These are phyloP conservation scores for Elephantulus edwardii DNA, from an alignment of 2,113 vertebrate genomes.

Conservation along the genomic window DNA sequence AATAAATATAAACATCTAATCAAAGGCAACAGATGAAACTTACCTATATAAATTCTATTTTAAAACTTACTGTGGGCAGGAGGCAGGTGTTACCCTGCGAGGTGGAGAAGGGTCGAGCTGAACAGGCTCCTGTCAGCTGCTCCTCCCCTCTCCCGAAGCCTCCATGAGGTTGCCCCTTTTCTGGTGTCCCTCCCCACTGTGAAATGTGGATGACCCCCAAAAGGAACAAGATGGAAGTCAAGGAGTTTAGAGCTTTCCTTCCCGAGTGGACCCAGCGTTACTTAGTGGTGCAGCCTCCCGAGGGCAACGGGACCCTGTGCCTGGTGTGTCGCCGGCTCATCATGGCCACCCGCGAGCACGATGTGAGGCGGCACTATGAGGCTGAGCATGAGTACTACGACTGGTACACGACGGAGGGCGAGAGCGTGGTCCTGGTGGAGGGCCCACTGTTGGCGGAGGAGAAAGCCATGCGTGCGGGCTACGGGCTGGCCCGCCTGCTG, in stretches of 20 bases:
- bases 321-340: slow-evolving; percentile 71
- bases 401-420: slow-evolving; percentile 66
- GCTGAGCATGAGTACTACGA: slow-evolving; percentile 75
- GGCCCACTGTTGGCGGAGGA: slow-evolving; percentile 63
- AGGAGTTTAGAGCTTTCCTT: slow-evolving; percentile 70
- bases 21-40: too few species aligned
- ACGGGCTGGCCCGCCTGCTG: slow-evolving; percentile 72
- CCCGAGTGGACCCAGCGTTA: slow-evolving; percentile 77
- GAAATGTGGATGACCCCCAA: slow-evolving; percentile 76
- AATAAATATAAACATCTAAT: too few species aligned
- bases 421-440: slow-evolving; percentile 75
- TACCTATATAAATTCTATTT: too few species aligned
- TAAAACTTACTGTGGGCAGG: too few species aligned
- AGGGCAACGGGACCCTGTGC: slow-evolving; percentile 73
- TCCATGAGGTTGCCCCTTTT: background rate
- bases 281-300: slow-evolving; percentile 72
- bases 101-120: too few species aligned
- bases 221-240: slow-evolving; percentile 69
- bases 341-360: slow-evolving; percentile 65
- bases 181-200: background rate
- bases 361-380: slow-evolving; percentile 78
- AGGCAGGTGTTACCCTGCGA: too few species aligned
- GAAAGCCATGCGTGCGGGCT: slow-evolving; percentile 65
- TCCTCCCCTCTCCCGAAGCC: background rate
- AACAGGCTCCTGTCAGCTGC: background rate